Base-by-base conservation (phyloP, 2,888 invertebrate species). In the Nipponacmea schrenckii region DNA sequence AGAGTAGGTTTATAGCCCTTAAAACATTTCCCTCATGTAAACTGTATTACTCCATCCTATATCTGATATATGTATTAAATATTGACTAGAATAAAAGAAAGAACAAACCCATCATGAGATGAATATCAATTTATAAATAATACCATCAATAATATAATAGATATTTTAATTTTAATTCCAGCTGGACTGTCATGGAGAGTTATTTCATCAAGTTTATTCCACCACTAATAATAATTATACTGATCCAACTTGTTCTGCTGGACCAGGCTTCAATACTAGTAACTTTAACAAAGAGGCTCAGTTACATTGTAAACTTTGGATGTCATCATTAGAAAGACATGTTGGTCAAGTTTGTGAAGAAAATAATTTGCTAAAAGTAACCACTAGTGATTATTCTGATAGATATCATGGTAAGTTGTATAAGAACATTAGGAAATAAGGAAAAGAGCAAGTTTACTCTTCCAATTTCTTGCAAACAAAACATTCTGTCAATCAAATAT, bases 181-280 rank as follows among this genome's bases (percentile, higher is more conserved):
- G 80, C 45, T 80, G 31, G 77, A 78, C 65, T 74, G 79, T 45
- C 74, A 77, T 73, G 81, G 81, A n/a, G 81, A 83, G 20, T 72
- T 83, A 17, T 83, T 78, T 70, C 78, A 78, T 48, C 83, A 83
- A 72, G 71, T 65, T 8, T 80, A 73, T 64, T 20, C 62, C 14
- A 48, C 46, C 4, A 50, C 73, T 26, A 62, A 48, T 64, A 26
- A 70, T 17, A 56, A 8, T 2, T 44, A 39, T 17, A 72, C 74
- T 24, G 64, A 69, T 73, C 62, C 15, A 70, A 66, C 69, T 31
- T 45, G 69, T 24, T 26, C 64, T 27, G 39, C 48, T 15, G 39
- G 24, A 27, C 26, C 26, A 46, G 66, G 71, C 17, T 27, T 24
- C 1, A 48, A 15, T 31, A 39, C 45, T 12, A 39, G 44, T 26